Conservation (phyloP, 2,113 vertebrate species). For the Apodemus sylvaticus region DNA sequence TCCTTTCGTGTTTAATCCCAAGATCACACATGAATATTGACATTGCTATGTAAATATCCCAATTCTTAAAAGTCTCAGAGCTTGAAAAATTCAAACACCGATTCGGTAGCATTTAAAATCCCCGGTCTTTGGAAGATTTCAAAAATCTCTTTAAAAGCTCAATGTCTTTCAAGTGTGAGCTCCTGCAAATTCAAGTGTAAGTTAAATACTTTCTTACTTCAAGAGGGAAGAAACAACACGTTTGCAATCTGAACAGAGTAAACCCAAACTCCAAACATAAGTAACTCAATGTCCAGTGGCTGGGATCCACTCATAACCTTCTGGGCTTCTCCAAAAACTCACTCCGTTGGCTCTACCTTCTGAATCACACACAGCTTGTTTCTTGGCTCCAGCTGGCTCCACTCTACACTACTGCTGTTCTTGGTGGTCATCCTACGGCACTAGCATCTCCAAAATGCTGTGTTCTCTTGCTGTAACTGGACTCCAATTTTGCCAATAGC, state of each 20-base stretch:
- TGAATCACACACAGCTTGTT: background rate
- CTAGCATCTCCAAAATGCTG: background rate
- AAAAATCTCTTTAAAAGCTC: background rate
- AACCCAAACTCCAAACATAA: background rate
- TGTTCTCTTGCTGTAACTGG: background rate
- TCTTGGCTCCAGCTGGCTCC: background rate
- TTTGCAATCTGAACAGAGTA: background rate
- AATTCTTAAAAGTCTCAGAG: background rate
- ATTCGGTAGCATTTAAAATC: background rate
- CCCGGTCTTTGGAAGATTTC: background rate
- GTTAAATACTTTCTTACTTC: background rate
- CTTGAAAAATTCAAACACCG: background rate
- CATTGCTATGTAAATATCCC: background rate
- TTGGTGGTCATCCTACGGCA: background rate
- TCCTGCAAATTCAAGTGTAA: background rate
- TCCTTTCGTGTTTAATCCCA: background rate
- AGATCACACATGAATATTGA: background rate
- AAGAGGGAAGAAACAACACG: background rate
- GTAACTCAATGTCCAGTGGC: background rate
- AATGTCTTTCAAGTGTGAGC: background rate
- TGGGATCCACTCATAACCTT: background rate
- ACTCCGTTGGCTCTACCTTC: background rate
- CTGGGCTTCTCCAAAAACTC: background rate
- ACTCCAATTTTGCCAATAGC: background rate
- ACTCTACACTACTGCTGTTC: background rate